Evolutionary conservation across 1,140 invertebrate genomes (phyloP), one percentile per base, ranked within the genome.

Genomic region (Rhyacophila brunnea): DNA sequence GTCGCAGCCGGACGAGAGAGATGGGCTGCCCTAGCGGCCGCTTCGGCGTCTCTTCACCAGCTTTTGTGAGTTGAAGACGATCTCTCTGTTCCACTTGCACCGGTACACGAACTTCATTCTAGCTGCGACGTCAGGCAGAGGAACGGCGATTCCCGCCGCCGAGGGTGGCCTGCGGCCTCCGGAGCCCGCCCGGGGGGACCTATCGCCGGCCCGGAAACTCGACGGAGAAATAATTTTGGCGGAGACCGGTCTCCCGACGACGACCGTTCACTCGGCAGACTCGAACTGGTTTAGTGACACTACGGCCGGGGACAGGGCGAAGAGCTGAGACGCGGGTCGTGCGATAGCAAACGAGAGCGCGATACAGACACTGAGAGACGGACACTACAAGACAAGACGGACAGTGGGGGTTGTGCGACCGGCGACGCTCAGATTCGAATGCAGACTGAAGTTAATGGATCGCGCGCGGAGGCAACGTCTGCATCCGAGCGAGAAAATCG

Each of bases 41-140:
- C 69, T 60, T 70, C 71, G 72, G 80, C 90, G 89, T 90, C 90
- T 90, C 77, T 92, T 92, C 64, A 92, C 90, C 67, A 92, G 81
- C 80, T 92, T 92, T 74, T 92, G 88, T 71, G 89, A 91, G 78
- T 91, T 91, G 78, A 92, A 86, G 77, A 92, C 88, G 77, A 92
- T 92, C 78, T 91, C 89, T 79, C 87, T 86, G 77, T 90, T 91
- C 89, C 89, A 92, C 79, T 88, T 90, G 83, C 89, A 91, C 72
- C 84, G 85, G 83, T 91, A 91, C 79, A 83, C 84, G 87, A 85
- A 89, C 87, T 77, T 77, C 77, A 79, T 79, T 76, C 75, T 79
- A 77, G 74, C 69, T 70, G 72, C 67, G 72, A 73, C 69, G 23
- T 28, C 23, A 4, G 38, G 15, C 72, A 74, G 69, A 70, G 61